phyloP scores from a whole-genome alignment of 2,888 invertebrate genomes.

The Microdon myrmicae region DNA sequence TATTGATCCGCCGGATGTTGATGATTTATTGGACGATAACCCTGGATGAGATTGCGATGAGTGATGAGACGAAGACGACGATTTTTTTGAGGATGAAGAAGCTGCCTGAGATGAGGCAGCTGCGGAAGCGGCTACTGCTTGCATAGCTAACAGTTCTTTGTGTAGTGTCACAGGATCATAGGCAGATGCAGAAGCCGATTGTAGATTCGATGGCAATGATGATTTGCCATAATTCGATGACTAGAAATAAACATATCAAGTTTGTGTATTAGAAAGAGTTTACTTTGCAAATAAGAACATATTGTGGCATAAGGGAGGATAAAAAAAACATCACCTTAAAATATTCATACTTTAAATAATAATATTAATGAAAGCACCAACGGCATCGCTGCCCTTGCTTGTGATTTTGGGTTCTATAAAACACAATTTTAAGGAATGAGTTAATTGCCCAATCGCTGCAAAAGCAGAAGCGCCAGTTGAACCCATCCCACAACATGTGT shows the following conservation, averaged over 20 bases:
- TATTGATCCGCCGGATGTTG: constrained; percentile 35
- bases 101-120: constrained; percentile 56
- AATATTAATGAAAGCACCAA: too few relatives aligned
- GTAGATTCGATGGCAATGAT: constrained; percentile 58
- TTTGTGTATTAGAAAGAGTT: not conserved
- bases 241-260: constrained; percentile 3
- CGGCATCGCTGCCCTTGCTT: too few relatives aligned
- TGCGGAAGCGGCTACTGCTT: constrained; percentile 65
- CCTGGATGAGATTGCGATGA: constrained; percentile 50
- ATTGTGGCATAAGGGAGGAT: too few relatives aligned
- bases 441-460: too few relatives aligned
- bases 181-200: constrained; percentile 62
- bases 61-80: constrained; percentile 54
- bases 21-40: constrained; percentile 37
- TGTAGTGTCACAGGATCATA: constrained; percentile 66
- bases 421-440: too few relatives aligned
- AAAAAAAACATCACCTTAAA: not conserved
- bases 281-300: not conserved
- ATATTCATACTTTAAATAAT: constrained; percentile 1
- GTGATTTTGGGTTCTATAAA: too few relatives aligned
- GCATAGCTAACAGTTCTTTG: constrained; percentile 67
- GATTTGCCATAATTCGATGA: constrained; percentile 63
- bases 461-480: too few relatives aligned
- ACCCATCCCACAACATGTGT: too few relatives aligned
- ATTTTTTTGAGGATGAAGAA: constrained; percentile 56